Conservation (phyloP, 1,140 invertebrate genomes). For the Dendroctonus valens region DNA sequence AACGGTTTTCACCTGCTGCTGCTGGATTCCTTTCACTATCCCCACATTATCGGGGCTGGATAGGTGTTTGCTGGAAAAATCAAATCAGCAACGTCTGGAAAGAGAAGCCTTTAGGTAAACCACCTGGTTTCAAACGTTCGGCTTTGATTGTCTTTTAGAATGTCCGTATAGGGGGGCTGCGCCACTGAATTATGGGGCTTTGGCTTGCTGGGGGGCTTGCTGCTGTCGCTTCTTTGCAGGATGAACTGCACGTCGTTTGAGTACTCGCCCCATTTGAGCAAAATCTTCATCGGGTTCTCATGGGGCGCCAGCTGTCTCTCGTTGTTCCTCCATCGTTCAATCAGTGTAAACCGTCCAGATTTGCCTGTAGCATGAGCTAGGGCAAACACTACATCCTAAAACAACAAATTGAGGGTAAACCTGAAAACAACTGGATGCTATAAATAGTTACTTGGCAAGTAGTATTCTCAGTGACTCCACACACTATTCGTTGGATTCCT, state of each 20-base stretch:
- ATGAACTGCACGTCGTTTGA: conserved; percentile 94
- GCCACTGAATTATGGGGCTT: too few relatives aligned
- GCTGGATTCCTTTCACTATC: conserved; percentile 63
- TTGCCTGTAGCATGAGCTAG: conserved; percentile 95
- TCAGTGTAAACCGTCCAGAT: conserved; percentile 92
- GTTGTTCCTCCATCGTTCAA: conserved; percentile 94
- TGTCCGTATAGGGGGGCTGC: conserved; percentile 22
- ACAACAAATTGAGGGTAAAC: conserved; percentile 5
- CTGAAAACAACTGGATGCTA: not conserved
- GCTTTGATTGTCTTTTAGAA: conserved; percentile 32
- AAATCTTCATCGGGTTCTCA: conserved; percentile 89
- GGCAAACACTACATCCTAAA: conserved; percentile 96
- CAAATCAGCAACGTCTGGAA: not conserved
- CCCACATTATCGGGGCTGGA: conserved; percentile 56
- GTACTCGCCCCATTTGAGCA: conserved; percentile 97
- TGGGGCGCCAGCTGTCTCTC: conserved; percentile 88
- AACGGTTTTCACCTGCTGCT: conserved; percentile 55
- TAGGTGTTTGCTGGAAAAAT: conserved; percentile 32
- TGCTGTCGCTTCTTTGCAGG: conserved; percentile 68
- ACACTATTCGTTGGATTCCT: conserved; percentile 95
- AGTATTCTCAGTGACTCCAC: conserved; percentile 91
- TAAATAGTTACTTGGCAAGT: conserved; percentile 81
- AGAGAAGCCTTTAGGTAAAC: not conserved
- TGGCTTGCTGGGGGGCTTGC: conserved; percentile 39
- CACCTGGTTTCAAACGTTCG: conserved; percentile 38